Base-by-base conservation (phyloP, 2,797 vertebrate genomes). In the Peromyscus nudipes region DNA sequence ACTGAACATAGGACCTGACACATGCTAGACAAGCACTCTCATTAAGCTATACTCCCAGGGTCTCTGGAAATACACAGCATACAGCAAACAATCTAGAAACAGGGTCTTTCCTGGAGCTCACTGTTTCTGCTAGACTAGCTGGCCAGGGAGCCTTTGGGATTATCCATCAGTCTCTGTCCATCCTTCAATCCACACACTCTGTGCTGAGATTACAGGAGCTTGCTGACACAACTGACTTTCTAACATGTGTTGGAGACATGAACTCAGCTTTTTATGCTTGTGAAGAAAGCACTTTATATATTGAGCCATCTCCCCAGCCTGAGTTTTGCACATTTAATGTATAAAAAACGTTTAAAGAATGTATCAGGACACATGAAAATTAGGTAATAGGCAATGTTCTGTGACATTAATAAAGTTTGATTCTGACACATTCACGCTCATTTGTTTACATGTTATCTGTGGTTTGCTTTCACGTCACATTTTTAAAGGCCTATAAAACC, bases 311-410 rank as follows among this genome's bases (percentile, higher is more conserved):
- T 40, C 4, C 21, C 11, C 31, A 37, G 65, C 31, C 46, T 52
- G 19, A n/a, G 31, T 67, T 92, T 89, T 73, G 65, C 0, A 85
- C 34, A 90, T 60, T 81, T 89, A 86, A 57, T 89, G 71, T 21
- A 62, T 76, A 65, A 64, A 62, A 85, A 23, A 83, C 1, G 4
- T 57, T 40, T 84, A 92, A 85, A 71, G 21, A 64, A 64, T 52
- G 37, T 90, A 90, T 92, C 27, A 77, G 55, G 9, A 57, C 25
- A 86, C 9, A 55, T 76, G 40, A 55, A 90, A 93, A 69, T 93
- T 91, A 62, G 17, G 9, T 69, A 23, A 90, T n/a, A 73, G 57
- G 9, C 27, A 82, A 37, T 10, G 62, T 86, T 86, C 16, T 21
- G 9, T 83, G 52, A 11, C 10, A 43, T 71, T 85, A 52, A 83